A percentile compares a stretch with the other conserved stretches of the same genome.
Conservation (phyloP, 2,113 vertebrate species). For the Toxotes jaculatrix region DNA sequence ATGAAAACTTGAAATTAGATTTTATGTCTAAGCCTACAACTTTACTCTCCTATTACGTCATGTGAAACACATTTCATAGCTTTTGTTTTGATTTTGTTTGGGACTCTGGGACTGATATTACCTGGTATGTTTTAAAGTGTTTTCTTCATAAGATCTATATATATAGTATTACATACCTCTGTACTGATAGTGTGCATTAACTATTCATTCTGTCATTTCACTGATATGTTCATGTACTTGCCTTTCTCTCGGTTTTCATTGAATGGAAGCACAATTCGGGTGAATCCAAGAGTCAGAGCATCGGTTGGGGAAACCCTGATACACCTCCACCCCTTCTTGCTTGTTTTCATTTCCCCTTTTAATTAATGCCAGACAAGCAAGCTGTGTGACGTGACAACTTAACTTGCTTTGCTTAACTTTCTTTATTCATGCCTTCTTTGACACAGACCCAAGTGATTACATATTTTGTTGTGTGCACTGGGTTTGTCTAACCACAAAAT, state of each 20-base stretch:
- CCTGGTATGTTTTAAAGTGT: background rate
- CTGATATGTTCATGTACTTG: slow-evolving; percentile 8
- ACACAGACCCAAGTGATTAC: slow-evolving; percentile 1
- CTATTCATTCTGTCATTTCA: background rate
- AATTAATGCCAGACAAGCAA: slow-evolving; percentile 44
- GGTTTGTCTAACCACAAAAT: slow-evolving; percentile 62
- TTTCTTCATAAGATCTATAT: background rate
- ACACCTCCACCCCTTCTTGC: slow-evolving; percentile 25
- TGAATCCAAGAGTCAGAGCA: slow-evolving; percentile 53
- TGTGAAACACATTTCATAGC: background rate
- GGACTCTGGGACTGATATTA: background rate
- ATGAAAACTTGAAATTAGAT: background rate
- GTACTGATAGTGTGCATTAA: background rate
- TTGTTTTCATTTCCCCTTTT: slow-evolving; percentile 75
- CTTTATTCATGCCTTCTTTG: slow-evolving; percentile 10
- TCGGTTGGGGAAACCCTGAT: slow-evolving; percentile 69
- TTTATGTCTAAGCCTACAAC: background rate
- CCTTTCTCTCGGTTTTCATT: slow-evolving; percentile 9
- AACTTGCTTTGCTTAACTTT: slow-evolving; percentile 20
- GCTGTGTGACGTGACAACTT: slow-evolving; percentile 24
- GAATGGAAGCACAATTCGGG: slow-evolving; percentile 33
- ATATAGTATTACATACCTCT: background rate
- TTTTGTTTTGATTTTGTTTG: background rate
- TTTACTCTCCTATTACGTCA: background rate
- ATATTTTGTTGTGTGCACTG: background rate